phyloP scores from a whole-genome alignment of 1,140 invertebrate genomes.

The Hormaphis cornu region DNA sequence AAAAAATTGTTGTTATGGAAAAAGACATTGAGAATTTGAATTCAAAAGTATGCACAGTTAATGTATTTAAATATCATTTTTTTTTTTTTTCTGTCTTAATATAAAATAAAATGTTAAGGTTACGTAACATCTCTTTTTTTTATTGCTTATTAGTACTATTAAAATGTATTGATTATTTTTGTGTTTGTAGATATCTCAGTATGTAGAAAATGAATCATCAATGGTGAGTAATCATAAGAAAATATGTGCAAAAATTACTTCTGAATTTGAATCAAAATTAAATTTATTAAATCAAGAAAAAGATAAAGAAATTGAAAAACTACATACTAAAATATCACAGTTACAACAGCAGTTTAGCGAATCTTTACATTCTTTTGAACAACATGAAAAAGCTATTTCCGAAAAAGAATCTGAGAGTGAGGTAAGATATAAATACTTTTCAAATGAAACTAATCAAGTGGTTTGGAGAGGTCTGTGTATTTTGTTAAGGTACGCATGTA shows the following conservation, averaged over 20 bases:
- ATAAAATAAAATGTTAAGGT: too few relatives aligned
- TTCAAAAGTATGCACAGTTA: background rate
- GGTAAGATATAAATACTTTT: background rate
- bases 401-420: conserved; percentile 21
- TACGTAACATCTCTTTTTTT: too few relatives aligned
- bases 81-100: background rate
- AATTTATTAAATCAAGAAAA: background rate
- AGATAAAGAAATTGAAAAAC: conserved; percentile 25
- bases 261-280: conserved; percentile 27
- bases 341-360: conserved; percentile 18
- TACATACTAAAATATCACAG: conserved; percentile 1
- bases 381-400: conserved; percentile 17
- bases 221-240: background rate
- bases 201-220: background rate
- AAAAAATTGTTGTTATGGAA: conserved; percentile 6
- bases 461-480: background rate
- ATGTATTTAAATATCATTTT: background rate
- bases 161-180: too few relatives aligned
- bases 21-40: conserved; percentile 20
- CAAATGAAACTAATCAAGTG: too few relatives aligned
- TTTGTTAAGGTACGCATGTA: background rate
- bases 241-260: background rate
- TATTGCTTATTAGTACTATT: too few relatives aligned
- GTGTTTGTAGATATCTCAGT: background rate
- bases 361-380: conserved; percentile 20